Conservation (phyloP, 2,888 invertebrate genomes). For the Eristalinus aeneus region DNA sequence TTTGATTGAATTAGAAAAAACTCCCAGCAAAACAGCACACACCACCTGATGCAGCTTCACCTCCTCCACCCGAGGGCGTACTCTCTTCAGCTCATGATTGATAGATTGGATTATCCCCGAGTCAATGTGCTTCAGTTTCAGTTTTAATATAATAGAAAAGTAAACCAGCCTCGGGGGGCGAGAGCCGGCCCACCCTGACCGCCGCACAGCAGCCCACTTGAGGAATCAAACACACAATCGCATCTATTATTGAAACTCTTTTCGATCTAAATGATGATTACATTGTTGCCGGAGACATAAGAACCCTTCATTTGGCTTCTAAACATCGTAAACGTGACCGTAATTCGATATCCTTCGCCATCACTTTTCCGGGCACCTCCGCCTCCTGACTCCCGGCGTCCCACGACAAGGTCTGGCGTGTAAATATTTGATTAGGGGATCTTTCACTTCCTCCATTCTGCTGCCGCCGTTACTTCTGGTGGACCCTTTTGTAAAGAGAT, state of each 20-base stretch:
- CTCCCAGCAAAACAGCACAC: not conserved
- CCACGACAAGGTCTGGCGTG: not conserved
- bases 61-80: not conserved
- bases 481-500: slow-evolving; percentile 18
- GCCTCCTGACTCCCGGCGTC: too few species aligned
- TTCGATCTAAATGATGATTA: slow-evolving; percentile 43
- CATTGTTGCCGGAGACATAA: slow-evolving; percentile 46
- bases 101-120: slow-evolving; percentile 20
- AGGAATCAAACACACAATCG: slow-evolving; percentile 27
- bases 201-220: not conserved
- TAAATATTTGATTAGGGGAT: slow-evolving; percentile 46
- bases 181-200: not conserved
- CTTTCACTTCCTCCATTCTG: not conserved
- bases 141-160: not conserved
- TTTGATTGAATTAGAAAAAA: slow-evolving; percentile 28
- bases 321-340: slow-evolving; percentile 55
- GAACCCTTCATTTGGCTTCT: slow-evolving; percentile 32
- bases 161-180: not conserved
- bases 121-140: slow-evolving; percentile 8
- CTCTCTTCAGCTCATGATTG: not conserved
- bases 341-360: slow-evolving; percentile 33
- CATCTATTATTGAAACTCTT: slow-evolving; percentile 41
- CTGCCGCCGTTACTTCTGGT: too few species aligned
- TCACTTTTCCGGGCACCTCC: too few species aligned
- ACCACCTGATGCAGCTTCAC: slow-evolving; percentile 2